Evolutionary conservation across 2,113 vertebrate species (phyloP).

Genomic region (Onychostruthus taczanowskii): DNA sequence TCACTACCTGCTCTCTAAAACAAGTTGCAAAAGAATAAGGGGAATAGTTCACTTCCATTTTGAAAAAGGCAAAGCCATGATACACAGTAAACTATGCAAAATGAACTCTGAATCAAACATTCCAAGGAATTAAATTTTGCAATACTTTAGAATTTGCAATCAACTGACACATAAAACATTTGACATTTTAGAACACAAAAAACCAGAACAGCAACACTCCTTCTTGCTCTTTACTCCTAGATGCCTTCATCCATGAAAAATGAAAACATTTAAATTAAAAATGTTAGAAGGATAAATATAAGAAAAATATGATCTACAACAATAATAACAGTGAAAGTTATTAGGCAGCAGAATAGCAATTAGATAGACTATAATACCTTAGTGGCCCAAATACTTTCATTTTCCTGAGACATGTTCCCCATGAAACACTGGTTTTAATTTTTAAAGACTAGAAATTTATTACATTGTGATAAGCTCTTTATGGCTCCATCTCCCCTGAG

Average conservation of each 20-base stretch:
- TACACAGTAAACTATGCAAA: not conserved
- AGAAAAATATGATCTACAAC: slow-evolving; percentile 36
- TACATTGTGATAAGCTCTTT: not conserved
- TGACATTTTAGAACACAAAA: not conserved
- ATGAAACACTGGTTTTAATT: slow-evolving; percentile 41
- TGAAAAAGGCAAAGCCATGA: not conserved
- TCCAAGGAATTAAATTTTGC: not conserved
- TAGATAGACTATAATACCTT: not conserved
- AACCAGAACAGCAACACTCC: not conserved
- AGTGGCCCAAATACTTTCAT: slow-evolving; percentile 16
- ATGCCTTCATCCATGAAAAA: not conserved
- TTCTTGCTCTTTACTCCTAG: not conserved
- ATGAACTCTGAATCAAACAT: not conserved
- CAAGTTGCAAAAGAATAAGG: not conserved
- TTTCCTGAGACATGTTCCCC: not conserved
- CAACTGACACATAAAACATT: not conserved
- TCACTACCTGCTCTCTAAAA: not conserved
- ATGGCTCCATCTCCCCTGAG: not conserved
- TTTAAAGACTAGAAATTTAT: slow-evolving; percentile 38
- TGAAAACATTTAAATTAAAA: not conserved
- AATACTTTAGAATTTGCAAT: not conserved
- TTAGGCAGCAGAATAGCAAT: not conserved
- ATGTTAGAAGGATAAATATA: not conserved
- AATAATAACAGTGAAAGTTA: slow-evolving; percentile 15
- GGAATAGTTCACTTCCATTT: not conserved